Conservation (phyloP, 2,888 invertebrate genomes). For the Melangyna quadrimaculata region DNA sequence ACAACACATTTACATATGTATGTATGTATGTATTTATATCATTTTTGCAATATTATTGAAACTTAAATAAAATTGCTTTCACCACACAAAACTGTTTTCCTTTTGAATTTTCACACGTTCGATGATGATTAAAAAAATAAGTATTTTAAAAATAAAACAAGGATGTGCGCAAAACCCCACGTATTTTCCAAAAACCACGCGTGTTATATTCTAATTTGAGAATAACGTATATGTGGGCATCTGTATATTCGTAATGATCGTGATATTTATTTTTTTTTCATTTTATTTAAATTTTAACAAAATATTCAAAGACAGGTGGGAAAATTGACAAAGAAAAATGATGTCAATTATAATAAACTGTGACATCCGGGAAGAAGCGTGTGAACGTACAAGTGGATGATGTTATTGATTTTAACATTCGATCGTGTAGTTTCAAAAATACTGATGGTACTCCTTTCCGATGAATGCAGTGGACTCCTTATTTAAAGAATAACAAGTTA, state of each 20-base stretch:
- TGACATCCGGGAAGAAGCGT: neutral
- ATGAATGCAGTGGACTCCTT: no score
- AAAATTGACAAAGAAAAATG: neutral
- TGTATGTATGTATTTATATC: neutral
- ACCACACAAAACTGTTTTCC: neutral
- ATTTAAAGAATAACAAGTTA: no score
- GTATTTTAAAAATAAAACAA: neutral
- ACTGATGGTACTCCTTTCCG: no score
- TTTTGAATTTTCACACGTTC: slow-evolving; percentile 3
- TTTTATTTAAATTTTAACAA: no score
- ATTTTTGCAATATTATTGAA: neutral
- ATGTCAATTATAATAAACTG: neutral
- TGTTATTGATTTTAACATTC: neutral
- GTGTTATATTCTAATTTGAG: neutral
- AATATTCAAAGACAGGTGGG: neutral
- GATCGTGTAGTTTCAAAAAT: no score
- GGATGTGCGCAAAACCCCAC: slow-evolving; percentile 14
- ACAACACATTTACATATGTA: no score
- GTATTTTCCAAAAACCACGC: neutral
- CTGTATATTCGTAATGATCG: neutral
- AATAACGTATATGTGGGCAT: neutral
- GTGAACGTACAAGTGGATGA: neutral
- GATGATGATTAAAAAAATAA: neutral
- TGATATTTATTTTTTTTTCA: neutral
- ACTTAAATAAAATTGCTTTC: neutral